Base-by-base conservation (phyloP, 2,113 vertebrate genomes). In the Pygoscelis antarcticus region DNA sequence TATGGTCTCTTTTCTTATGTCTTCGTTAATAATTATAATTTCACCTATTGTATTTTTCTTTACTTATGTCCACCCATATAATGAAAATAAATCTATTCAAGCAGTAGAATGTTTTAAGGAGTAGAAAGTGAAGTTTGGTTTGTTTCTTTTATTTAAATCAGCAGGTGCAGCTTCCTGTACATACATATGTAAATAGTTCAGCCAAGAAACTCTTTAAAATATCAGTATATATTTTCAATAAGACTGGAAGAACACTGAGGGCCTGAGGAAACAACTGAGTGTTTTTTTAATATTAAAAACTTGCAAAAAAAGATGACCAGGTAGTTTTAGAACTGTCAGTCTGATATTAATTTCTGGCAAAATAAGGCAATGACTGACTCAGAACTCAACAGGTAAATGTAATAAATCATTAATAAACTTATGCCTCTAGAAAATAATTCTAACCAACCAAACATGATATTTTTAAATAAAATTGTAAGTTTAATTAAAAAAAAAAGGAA, bases 371-470 rank as follows among this genome's bases (percentile, higher is more conserved):
- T n/a, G 10, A 2, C 15, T 68, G 54, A 15, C 27, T 58, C 17
- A n/a, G 26, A 68, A 76, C 3, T 90, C 16, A 68, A 68, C 2
- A 42, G 17, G 4, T 47, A 68, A 38, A 58, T 36, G 32, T 13
- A 80, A 47, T 23, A 42, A 57, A 68, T 51, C 2, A 71, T 21
- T 29, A 57, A 36, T 29, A 66, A 80, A 47, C 4, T 13, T 60
- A 1, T 61, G 29, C 46, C 10, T 57, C 8, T 55, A 30, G 30
- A 16, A 82, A 47, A 62, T 49, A 57, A 18, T 10, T 54, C 7
- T 22, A 55, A 66, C 5, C 2, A 84, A 72, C 62, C 1, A 52
- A 80, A 16, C 0, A 0, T 20, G 0, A 7, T 8, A 23, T 42
- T 22, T 83, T 89, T 55, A 3, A 44, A 72, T 60, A 3, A 49